A percentile compares a stretch with the other conserved stretches of the same genome.
Conservation (phyloP, 2,113 vertebrate species). For the Cyprinodon variegatus region DNA sequence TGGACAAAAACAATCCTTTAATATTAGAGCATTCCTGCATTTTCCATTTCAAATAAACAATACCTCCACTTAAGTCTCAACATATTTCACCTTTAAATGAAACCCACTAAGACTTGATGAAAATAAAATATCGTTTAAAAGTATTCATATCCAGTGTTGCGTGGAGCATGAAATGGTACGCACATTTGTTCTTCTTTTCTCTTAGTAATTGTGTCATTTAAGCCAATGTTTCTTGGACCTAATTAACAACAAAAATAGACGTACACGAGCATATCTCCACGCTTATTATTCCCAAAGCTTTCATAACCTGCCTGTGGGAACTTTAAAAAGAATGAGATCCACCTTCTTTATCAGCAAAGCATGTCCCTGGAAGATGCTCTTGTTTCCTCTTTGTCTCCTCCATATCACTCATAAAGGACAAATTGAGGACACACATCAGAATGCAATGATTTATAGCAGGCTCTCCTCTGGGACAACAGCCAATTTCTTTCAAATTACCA, state of each 20-base stretch:
- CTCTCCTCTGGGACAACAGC: conserved; percentile 30
- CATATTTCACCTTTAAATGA: conserved; percentile 14
- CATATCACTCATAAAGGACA: conserved; percentile 38
- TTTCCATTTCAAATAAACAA: conserved; percentile 33
- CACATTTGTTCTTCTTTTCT: not conserved
- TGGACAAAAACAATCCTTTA: too few species aligned
- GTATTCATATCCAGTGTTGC: not conserved
- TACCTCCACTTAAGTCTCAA: conserved; percentile 23
- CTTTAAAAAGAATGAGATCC: conserved; percentile 20
- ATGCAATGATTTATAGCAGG: conserved; percentile 33
- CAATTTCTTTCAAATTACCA: conserved; percentile 30
- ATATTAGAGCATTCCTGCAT: not conserved
- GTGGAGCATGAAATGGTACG: not conserved
- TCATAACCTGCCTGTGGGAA: conserved; percentile 11
- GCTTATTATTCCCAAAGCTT: conserved; percentile 27
- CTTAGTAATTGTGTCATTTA: not conserved
- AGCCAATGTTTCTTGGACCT: conserved; percentile 20
- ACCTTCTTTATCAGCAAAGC: conserved; percentile 22
- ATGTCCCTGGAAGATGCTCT: conserved; percentile 13
- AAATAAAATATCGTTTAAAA: conserved; percentile 2
- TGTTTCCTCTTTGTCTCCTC: conserved; percentile 13
- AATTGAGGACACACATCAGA: conserved; percentile 48
- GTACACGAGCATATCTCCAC: not conserved
- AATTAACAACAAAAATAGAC: conserved; percentile 53
- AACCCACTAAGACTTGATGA: not conserved